Base-by-base conservation (phyloP, 2,888 invertebrate genomes). In the Lasioglossum morio region DNA sequence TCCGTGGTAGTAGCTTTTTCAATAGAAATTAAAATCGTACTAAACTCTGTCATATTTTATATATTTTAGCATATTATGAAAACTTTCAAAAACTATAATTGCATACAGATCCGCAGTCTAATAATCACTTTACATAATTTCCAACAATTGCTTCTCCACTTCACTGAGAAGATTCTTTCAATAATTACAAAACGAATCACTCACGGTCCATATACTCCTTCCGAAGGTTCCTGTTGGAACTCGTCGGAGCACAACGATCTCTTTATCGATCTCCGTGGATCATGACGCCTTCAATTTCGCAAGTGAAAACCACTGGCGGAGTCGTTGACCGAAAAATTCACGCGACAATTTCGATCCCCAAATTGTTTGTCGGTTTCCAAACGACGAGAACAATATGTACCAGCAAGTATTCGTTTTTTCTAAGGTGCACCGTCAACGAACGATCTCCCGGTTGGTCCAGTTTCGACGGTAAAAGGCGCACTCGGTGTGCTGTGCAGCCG, bases 401-500 rank as follows among this genome's bases (percentile, higher is more conserved):
- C n/a, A 7, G 60, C 5, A 16, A 5, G 0, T 7, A 3, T 5
- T 66, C 66, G 16, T 30, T 34, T 66, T 66, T 34, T 10, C 34
- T 23, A 34, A 3, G 19, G 34, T 4, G 34, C 30, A 19, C 23
- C 4, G 69, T 69, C 30, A 3, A 72, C 69, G 69, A 69, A 23
- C 34, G 23, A 75, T 40, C 57, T 8, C 40, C 16, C 40, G 27
- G 37, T 40, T 14, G 66, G 66, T 34, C 30, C 63, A 66, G 30
- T 66, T 66, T 34, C 66, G 69, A 40, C n/a, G 40, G 34, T 69
- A 69, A 72, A 72, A 72, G 43, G 14, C 43, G 14, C 43, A 7
- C 27, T 72, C 63, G 72, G 43, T 27, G 37, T 14, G 34, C n/a
- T 30, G 43, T 85, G 77, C 73, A 81, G 81, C 46, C 81, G 75